Base-by-base conservation (phyloP, 1,140 invertebrate species). In the Scylla paramamosain region DNA sequence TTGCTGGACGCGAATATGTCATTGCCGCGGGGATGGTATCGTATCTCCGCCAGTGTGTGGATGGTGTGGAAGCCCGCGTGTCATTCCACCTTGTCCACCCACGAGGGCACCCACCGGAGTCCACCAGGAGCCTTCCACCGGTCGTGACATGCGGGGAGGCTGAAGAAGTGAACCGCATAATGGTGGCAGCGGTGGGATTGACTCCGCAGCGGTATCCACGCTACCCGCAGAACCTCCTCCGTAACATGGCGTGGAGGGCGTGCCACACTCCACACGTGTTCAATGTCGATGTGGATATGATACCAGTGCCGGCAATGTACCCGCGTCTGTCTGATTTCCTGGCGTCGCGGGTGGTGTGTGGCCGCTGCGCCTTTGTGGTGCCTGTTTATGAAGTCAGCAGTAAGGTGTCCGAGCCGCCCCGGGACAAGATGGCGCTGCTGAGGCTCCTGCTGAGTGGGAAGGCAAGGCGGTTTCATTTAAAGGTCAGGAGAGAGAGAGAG, bases 201-300 rank as follows among this genome's bases (percentile, higher is more conserved):
- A 46, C 12, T 3, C 59, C 90, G 14, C 0, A n/a, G 20, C 67
- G 7, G 32, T 52, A 94, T 8, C 48, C 59, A 0, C 87, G 93
- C 2, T 94, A 94, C 14, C 93, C 93, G 2, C 93, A 94, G 59
- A 94, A 94, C n/a, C 88, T 90, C 10, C 52, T 94, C 87, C 77
- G 93, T n/a, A 94, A 94, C 59, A 8, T 94, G 0, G 93, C 93
- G 7, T 39, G 93, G 14, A 67, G 93, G 14, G 31, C 93, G 1
- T 94, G 93, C 14, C 93, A 59, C 14, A 90, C 87, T 20, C 87
- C 89, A 3, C 45, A 94, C 67, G 4, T 59, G 25, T 59, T 94
- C 32, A 94, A 87, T 48, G 48, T 94, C 59, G 93, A 94, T 29
- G 28, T 94, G n/a, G 93, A 94, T n/a, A 94, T 94, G 93, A 4